phyloP scores from a whole-genome alignment of 2,797 vertebrate species.

The Amblyopsis hoosieri region DNA sequence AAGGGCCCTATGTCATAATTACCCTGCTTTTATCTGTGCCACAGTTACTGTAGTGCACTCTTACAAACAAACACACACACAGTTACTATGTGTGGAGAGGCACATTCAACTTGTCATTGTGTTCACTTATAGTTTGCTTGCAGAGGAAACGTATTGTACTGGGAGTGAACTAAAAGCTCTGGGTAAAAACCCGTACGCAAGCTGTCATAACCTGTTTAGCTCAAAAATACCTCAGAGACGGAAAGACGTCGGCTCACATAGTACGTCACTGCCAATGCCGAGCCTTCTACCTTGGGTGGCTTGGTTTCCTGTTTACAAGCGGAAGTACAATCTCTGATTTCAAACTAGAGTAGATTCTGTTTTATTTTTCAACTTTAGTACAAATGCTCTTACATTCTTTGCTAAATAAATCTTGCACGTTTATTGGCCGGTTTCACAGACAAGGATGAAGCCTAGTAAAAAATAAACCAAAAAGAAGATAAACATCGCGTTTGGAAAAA shows the following conservation, averaged over 20 bases:
- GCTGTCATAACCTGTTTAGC: conserved; percentile 45
- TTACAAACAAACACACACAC: conserved; percentile 9
- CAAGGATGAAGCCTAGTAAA: no score
- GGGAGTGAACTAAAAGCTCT: conserved; percentile 24
- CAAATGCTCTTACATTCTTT: no score
- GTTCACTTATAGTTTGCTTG: no score
- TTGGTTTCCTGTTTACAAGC: not conserved
- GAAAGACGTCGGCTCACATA: conserved; percentile 40
- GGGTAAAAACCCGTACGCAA: conserved; percentile 27
- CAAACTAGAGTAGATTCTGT: no score
- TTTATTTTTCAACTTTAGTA: no score
- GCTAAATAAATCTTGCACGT: no score
- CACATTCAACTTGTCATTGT: no score
- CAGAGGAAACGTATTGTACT: not conserved
- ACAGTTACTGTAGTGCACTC: conserved; percentile 20
- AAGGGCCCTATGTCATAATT: conserved; percentile 58
- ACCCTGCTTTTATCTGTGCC: conserved; percentile 50
- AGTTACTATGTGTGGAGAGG: conserved; percentile 3
- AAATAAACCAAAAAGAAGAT: no score
- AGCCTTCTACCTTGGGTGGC: not conserved
- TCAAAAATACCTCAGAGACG: conserved; percentile 44
- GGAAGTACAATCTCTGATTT: no score
- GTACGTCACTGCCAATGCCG: conserved; percentile 21
- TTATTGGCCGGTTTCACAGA: no score
- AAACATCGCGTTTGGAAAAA: no score